Base-by-base conservation (phyloP, 2,113 vertebrate species). In the Embiotoca jacksoni region DNA sequence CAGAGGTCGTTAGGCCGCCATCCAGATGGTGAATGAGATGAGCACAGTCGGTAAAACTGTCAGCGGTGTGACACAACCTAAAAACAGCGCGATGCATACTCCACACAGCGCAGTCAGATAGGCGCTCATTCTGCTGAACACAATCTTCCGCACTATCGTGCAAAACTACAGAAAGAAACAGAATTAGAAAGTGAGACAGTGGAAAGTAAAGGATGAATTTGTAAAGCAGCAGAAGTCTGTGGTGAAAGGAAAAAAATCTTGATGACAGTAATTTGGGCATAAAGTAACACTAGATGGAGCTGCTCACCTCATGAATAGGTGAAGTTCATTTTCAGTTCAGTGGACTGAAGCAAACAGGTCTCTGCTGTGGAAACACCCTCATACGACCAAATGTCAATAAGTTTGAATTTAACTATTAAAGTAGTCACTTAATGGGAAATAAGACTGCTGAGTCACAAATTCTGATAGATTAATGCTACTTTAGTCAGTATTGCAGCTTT, bases 21-120 rank as follows among this genome's bases (percentile, higher is more conserved):
- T 96, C 95, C 95, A 95, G 86, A 96, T 92, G 62, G 90, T 93
- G 84, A 94, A 94, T 1, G 95, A 89, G 75, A 94, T 8, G 23
- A 95, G 62, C 53, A 94, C 15, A 0, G 88, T 90, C 0, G 67
- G 66, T 13, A 94, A 33, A 30, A 91, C 49, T 2, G 75, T 90
- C 72, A 87, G 78, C 0, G 84, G 72, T 2, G 90, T 92, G 53
- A 89, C 44, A 1, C 86, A 89, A 31, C 91, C 92, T 60, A 91
- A 75, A 52, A 78, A 93, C 11, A 94, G 53, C 80, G 70, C 61
- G 41, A 49, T 46, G 41, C 72, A 89, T 2, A 85, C 10, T 0
- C 92, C 93, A 6, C 93, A 76, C 55, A 93, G 36, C 0, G 93
- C 90, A 0, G 86, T 94, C 75, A 94, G 5, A 46, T 92, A 92